phyloP scores from a whole-genome alignment of 1,140 invertebrate genomes.

The Drosophila burlai region DNA sequence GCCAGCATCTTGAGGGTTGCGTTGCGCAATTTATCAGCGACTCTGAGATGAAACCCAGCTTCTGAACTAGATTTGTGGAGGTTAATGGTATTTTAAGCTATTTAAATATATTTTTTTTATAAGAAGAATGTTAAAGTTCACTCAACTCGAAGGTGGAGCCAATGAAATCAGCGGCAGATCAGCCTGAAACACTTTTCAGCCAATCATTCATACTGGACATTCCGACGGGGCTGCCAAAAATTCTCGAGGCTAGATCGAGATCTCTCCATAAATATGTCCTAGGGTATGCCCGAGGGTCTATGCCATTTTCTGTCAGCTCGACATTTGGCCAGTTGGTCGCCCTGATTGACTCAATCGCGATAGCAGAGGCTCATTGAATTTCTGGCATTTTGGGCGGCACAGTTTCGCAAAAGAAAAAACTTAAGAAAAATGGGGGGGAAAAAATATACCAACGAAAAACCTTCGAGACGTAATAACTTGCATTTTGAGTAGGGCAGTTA shows the following conservation, averaged over 20 bases:
- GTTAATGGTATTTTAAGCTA: not conserved
- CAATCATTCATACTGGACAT: constrained; percentile 38
- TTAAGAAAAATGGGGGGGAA: constrained; percentile 5
- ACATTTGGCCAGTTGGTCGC: constrained; percentile 40
- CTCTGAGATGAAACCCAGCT: not conserved
- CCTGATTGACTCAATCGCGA: constrained; percentile 66
- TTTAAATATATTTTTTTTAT: not conserved
- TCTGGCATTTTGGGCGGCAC: constrained; percentile 75
- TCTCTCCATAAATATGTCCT: constrained; percentile 36
- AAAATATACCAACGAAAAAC: constrained; percentile 33
- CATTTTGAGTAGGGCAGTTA: constrained; percentile 78
- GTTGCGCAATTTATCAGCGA: not conserved
- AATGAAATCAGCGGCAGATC: constrained; percentile 16
- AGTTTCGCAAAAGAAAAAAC: constrained; percentile 66
- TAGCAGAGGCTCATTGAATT: constrained; percentile 75
- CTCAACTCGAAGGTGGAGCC: constrained; percentile 6
- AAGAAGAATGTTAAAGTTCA: constrained; percentile 28
- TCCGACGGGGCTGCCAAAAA: constrained; percentile 17
- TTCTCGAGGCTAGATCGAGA: constrained; percentile 30
- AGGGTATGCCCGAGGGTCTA: constrained; percentile 33
- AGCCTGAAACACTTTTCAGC: constrained; percentile 4
- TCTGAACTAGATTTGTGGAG: constrained; percentile 12
- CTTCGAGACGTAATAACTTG: constrained; percentile 79
- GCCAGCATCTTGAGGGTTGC: constrained; percentile 22
- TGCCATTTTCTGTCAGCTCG: constrained; percentile 30